Percentiles rank a stretch among this genome's conserved stretches.
phyloP scores from a whole-genome alignment of 2,113 vertebrate genomes.

The Scolopax mira region DNA sequence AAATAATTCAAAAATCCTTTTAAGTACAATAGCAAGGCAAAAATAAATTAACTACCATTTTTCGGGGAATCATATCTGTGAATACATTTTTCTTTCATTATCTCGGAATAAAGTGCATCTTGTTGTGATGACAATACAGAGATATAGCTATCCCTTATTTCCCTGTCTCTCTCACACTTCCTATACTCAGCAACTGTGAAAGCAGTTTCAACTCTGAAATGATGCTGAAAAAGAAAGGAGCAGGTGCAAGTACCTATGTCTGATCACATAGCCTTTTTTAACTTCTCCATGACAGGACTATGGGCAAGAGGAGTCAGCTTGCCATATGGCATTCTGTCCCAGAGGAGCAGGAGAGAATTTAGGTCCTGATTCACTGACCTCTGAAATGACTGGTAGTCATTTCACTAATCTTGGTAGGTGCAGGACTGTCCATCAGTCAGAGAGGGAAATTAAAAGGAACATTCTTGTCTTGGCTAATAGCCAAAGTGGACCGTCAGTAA shows the following conservation, averaged over 20 bases:
- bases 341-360: neutral
- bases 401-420: neutral
- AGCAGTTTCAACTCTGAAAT: neutral
- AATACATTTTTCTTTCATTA: neutral
- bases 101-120: neutral
- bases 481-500: neutral
- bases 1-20: neutral
- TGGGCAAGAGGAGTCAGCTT: neutral
- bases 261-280: neutral
- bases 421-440: neutral
- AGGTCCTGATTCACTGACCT: neutral
- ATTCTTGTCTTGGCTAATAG: neutral
- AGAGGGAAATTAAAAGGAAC: neutral
- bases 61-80: neutral
- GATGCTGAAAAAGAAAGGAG: neutral
- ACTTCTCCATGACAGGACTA: neutral
- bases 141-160: neutral
- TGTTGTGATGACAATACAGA: neutral
- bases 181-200: neutral
- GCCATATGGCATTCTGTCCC: slow-evolving; percentile 34
- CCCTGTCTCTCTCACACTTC: neutral
- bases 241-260: neutral
- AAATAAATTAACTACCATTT: neutral
- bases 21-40: neutral
- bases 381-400: slow-evolving; percentile 18